Conservation (phyloP, 2,113 vertebrate species). For the Cynoglossus semilaevis region DNA sequence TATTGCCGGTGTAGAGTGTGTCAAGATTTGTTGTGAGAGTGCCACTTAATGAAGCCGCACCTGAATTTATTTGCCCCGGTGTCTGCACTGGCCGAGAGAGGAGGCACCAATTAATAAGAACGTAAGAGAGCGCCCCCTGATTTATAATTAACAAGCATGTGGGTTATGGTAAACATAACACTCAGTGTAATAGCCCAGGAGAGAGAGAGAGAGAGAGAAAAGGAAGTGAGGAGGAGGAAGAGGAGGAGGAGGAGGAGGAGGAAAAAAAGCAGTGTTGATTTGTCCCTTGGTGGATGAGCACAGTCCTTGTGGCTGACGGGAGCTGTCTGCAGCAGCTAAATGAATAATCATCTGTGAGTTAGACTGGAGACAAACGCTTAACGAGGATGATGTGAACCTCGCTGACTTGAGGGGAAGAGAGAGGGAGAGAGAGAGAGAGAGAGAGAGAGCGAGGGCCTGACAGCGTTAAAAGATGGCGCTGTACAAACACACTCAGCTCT, state of each 20-base stretch:
- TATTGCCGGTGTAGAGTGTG: conserved; percentile 61
- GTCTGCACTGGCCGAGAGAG: conserved; percentile 71
- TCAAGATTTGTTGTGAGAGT: conserved; percentile 74
- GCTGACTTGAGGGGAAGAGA: conserved; percentile 77
- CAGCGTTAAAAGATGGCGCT: conserved; percentile 38
- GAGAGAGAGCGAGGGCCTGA: conserved; percentile 45
- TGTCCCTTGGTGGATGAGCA: conserved; percentile 96
- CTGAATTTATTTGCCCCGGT: conserved; percentile 87
- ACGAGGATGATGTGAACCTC: conserved; percentile 94
- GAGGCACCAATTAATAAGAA: conserved; percentile 95
- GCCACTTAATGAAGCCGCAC: conserved; percentile 89
- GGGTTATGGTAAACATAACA: conserved; percentile 92
- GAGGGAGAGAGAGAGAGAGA: conserved; percentile 42
- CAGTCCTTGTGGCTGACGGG: conserved; percentile 97
- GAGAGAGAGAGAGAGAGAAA: conserved; percentile 60
- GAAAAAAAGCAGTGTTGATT: conserved; percentile 89
- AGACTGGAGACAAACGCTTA: conserved; percentile 94
- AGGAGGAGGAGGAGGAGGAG: conserved; percentile 73
- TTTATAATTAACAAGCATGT: conserved; percentile 99
- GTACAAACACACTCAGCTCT: conserved; percentile 48
- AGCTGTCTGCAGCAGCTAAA: conserved; percentile 97
- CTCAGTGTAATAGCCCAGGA: conserved; percentile 86
- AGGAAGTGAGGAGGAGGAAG: conserved; percentile 81
- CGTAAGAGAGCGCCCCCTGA: conserved; percentile 90
- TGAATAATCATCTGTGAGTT: conserved; percentile 98